Conservation (phyloP, 2,888 invertebrate genomes). For the Automeris io region DNA sequence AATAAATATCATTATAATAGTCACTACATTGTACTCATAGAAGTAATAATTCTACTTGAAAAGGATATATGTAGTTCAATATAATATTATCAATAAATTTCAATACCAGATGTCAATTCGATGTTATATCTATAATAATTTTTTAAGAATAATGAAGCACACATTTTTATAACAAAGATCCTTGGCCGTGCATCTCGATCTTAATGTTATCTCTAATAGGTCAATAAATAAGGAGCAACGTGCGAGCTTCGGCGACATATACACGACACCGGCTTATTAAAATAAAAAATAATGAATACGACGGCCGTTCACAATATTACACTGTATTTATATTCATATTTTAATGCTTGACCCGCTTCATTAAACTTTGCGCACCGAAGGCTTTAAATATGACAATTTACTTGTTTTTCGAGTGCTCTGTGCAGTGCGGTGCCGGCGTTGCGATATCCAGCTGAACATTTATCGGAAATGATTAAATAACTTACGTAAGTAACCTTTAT, state of each 20-base stretch:
- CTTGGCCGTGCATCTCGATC: conserved; percentile 77
- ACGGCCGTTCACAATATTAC: conserved; percentile 56
- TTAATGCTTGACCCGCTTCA: conserved; percentile 41
- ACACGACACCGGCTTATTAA: conserved; percentile 66
- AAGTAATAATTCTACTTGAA: neutral
- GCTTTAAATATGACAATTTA: conserved; percentile 12
- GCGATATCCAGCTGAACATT: neutral
- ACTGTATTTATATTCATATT: conserved; percentile 56
- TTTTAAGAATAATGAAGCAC: conserved; percentile 75
- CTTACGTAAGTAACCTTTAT: conserved; percentile 11
- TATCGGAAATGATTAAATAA: conserved; percentile 6
- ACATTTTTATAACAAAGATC: conserved; percentile 77
- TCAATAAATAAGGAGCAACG: conserved; percentile 75
- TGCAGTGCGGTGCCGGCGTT: too few relatives aligned
- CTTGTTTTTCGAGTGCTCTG: neutral
- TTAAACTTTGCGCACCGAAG: conserved; percentile 29
- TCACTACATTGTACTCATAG: too few relatives aligned
- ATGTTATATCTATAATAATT: conserved; percentile 49
- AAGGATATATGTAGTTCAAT: conserved; percentile 1
- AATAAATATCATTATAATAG: too few relatives aligned
- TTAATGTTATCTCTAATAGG: conserved; percentile 78
- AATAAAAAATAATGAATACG: conserved; percentile 63
- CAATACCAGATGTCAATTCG: conserved; percentile 24
- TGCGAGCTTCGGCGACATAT: conserved; percentile 73
- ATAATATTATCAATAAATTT: conserved; percentile 1